These are phyloP conservation scores for Crotalus viridis DNA, from an alignment of 2,113 vertebrate genomes.

Conservation along the genomic window DNA sequence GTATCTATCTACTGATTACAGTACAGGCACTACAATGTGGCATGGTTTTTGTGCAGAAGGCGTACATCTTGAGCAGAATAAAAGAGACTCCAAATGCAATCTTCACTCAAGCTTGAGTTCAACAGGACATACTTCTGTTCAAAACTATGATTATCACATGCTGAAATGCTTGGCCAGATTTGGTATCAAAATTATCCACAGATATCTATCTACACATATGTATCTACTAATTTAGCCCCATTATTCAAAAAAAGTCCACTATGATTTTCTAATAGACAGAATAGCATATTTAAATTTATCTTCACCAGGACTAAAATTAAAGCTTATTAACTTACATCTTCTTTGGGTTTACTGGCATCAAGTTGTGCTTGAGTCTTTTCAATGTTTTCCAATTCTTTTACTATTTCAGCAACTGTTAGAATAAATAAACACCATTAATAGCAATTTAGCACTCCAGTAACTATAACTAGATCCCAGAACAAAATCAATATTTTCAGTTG, in stretches of 20 bases:
- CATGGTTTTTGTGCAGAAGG: background rate
- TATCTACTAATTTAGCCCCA: background rate
- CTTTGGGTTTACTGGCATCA: constrained; percentile 60
- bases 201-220: background rate
- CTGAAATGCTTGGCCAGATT: background rate
- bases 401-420: constrained; percentile 84
- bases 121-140: background rate
- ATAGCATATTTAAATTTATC: background rate
- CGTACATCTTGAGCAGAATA: background rate
- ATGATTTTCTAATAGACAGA: background rate
- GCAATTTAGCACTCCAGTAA: background rate
- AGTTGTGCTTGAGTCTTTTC: constrained; percentile 83
- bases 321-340: constrained; percentile 42
- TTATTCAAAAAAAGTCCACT: background rate
- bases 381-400: constrained; percentile 84
- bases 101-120: background rate
- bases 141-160: background rate
- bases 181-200: background rate
- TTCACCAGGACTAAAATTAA: background rate
- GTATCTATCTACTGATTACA: background rate
- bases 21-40: background rate
- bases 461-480: background rate
- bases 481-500: background rate
- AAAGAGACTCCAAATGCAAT: background rate
- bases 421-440: constrained; percentile 34